Percentiles rank a stretch among this genome's conserved stretches.
phyloP scores from a whole-genome alignment of 2,113 vertebrate genomes.

The Leptobrachium ailaonicum region DNA sequence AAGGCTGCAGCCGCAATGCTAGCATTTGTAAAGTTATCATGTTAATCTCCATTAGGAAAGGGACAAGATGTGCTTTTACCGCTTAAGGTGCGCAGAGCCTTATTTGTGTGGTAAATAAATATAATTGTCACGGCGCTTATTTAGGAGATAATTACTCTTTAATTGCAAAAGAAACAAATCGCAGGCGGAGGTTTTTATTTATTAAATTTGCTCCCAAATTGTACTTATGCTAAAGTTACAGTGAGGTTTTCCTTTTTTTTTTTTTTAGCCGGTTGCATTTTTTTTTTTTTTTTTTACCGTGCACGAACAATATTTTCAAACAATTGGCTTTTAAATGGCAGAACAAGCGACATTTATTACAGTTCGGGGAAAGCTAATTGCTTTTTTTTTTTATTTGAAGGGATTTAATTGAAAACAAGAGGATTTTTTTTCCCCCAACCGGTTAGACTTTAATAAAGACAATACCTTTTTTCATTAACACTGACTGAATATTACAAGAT shows the following conservation, averaged over 20 bases:
- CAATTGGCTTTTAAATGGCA: slow-evolving; percentile 34
- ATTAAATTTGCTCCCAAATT: slow-evolving; percentile 54
- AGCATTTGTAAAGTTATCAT: slow-evolving; percentile 46
- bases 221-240: slow-evolving; percentile 42
- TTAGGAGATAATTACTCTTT: slow-evolving; percentile 64
- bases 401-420: slow-evolving; percentile 47
- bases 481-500: neutral
- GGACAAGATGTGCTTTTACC: slow-evolving; percentile 47
- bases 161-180: slow-evolving; percentile 61
- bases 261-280: slow-evolving; percentile 31
- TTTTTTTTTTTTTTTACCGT: slow-evolving; percentile 52
- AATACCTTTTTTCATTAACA: slow-evolving; percentile 22
- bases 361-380: slow-evolving; percentile 29
- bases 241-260: neutral
- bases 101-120: slow-evolving; percentile 50
- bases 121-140: slow-evolving; percentile 56
- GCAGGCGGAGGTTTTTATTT: slow-evolving; percentile 51
- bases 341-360: slow-evolving; percentile 32
- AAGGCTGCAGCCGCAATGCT: slow-evolving; percentile 47
- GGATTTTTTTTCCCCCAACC: slow-evolving; percentile 28
- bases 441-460: slow-evolving; percentile 44
- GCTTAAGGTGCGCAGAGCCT: slow-evolving; percentile 17
- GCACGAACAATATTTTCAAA: slow-evolving; percentile 24
- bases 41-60: slow-evolving; percentile 47
- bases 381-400: slow-evolving; percentile 23